phyloP scores from a whole-genome alignment of 1,140 invertebrate genomes.

The Medauroidea extradentata region DNA sequence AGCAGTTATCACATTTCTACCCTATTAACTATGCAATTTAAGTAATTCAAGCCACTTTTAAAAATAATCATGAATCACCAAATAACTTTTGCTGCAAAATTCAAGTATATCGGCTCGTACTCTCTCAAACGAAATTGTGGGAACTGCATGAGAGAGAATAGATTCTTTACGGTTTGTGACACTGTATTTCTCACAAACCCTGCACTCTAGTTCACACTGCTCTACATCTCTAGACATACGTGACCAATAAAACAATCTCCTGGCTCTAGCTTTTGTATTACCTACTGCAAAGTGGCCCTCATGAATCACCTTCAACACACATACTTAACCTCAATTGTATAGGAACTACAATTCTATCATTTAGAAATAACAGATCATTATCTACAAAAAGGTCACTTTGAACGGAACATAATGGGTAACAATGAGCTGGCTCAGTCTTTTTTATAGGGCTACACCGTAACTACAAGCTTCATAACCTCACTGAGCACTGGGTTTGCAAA shows the following conservation, averaged over 20 bases:
- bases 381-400: conserved; percentile 25
- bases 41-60: conserved; percentile 22
- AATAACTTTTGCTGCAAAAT: too few species aligned
- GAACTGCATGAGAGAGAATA: conserved; percentile 22
- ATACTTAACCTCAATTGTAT: conserved; percentile 28
- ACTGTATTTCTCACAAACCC: conserved; percentile 13
- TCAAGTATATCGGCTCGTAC: conserved; percentile 17
- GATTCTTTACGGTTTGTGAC: conserved; percentile 20
- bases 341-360: too few species aligned
- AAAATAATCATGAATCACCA: conserved; percentile 20
- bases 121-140: conserved; percentile 23
- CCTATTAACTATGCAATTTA: not conserved
- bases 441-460: conserved; percentile 14
- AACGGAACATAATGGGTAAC: conserved; percentile 19
- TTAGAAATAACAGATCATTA: conserved; percentile 33
- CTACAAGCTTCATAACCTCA: not conserved
- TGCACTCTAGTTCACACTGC: conserved; percentile 1
- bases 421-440: too few species aligned
- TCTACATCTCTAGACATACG: not conserved
- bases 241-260: conserved; percentile 25
- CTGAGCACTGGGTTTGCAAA: not conserved
- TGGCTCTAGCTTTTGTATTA: conserved; percentile 19
- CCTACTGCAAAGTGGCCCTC: conserved; percentile 33
- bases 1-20: not conserved
- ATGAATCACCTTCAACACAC: conserved; percentile 31